Evolutionary conservation across 2,888 invertebrate genomes (phyloP).

Genomic region (Eubasilissa splendida): DNA sequence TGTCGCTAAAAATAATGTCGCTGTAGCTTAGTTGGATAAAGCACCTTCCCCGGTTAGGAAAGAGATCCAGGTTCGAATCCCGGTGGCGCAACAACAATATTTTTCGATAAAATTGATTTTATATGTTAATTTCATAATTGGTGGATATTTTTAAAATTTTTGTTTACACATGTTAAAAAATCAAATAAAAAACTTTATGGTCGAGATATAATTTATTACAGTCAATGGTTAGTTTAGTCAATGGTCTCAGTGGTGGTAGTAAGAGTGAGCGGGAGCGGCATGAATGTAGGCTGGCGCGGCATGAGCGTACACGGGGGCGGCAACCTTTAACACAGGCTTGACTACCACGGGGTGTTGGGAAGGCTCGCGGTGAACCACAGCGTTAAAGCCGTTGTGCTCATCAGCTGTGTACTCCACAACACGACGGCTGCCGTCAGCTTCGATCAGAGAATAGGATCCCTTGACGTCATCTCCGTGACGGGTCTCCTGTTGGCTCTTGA

Average conservation of each 20-base stretch:
- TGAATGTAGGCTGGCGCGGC: slow-evolving; percentile 43
- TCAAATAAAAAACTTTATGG: neutral
- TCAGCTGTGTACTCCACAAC: slow-evolving; percentile 70
- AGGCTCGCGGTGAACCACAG: slow-evolving; percentile 67
- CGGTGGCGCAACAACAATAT: too few relatives aligned
- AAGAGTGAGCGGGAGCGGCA: slow-evolving; percentile 37
- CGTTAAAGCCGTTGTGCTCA: slow-evolving; percentile 68
- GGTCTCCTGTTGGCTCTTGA: slow-evolving; percentile 69
- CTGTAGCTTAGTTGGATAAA: too few relatives aligned
- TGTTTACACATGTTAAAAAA: slow-evolving; percentile 12
- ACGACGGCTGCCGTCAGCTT: slow-evolving; percentile 69
- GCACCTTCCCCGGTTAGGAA: too few relatives aligned
- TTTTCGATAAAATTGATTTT: too few relatives aligned
- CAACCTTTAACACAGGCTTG: slow-evolving; percentile 51
- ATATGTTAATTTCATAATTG: too few relatives aligned
- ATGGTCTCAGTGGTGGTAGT: neutral
- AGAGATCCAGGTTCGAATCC: too few relatives aligned
- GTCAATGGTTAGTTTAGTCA: neutral
- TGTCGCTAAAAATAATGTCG: too few relatives aligned
- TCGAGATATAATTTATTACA: slow-evolving; percentile 20
- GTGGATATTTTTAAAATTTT: neutral
- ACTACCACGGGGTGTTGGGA: slow-evolving; percentile 53
- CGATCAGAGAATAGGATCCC: slow-evolving; percentile 70
- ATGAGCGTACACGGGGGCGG: slow-evolving; percentile 45
- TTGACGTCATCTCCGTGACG: slow-evolving; percentile 68